Conservation (phyloP, 2,113 vertebrate genomes). For the Stictonetta naevosa region DNA sequence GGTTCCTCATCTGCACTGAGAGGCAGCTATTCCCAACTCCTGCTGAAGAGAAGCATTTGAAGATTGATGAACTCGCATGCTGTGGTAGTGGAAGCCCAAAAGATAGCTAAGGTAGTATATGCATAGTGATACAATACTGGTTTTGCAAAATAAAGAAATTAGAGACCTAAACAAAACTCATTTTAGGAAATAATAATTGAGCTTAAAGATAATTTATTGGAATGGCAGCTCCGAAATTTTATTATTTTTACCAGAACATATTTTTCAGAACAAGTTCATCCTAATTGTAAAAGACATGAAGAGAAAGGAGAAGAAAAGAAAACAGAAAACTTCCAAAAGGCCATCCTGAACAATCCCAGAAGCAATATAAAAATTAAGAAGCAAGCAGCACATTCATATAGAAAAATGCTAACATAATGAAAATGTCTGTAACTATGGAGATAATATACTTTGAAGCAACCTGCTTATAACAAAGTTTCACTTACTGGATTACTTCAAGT, state of each 20-base stretch:
- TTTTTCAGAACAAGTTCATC: background rate
- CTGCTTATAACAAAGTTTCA: slow-evolving; percentile 28
- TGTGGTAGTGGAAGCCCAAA: background rate
- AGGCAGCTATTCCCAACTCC: background rate
- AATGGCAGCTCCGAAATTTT: background rate
- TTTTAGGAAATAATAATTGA: background rate
- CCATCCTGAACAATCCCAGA: background rate
- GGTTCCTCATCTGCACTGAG: background rate
- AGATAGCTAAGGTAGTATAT: background rate
- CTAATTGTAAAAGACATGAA: background rate
- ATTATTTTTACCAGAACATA: background rate
- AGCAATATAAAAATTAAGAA: background rate
- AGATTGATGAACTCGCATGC: background rate
- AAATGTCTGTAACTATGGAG: slow-evolving; percentile 10
- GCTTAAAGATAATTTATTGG: background rate
- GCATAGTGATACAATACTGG: background rate
- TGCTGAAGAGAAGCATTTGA: background rate
- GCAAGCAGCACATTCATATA: background rate
- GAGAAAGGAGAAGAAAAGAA: background rate
- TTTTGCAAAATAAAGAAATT: background rate
- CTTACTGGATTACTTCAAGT: slow-evolving; percentile 65
- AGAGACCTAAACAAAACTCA: background rate
- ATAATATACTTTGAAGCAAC: slow-evolving; percentile 38
- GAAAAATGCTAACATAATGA: background rate
- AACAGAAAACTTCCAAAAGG: background rate